Conservation (phyloP, 2,888 invertebrate genomes). For the Uropetala carovei region DNA sequence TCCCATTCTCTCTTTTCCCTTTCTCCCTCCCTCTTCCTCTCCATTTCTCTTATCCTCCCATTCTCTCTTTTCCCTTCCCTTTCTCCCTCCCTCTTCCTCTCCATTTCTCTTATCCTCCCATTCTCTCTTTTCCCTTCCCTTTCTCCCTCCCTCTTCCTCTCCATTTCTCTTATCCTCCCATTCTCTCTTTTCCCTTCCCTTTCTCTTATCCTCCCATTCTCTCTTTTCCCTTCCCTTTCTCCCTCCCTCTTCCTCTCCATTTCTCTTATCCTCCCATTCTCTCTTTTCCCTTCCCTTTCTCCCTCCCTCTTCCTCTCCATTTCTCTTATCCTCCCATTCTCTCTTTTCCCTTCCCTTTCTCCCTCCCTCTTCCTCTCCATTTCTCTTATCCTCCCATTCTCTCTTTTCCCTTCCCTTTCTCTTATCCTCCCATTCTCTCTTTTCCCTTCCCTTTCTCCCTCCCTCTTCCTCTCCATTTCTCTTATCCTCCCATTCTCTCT, state of each 20-base stretch:
- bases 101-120: not conserved
- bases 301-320: not conserved
- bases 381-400: no score
- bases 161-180: not conserved
- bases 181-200: not conserved
- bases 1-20: no score
- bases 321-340: not conserved
- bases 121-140: not conserved
- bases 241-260: not conserved
- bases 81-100: not conserved
- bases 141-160: not conserved
- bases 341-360: not conserved
- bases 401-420: not conserved
- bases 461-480: not conserved
- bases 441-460: not conserved
- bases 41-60: not conserved
- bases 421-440: not conserved
- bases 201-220: not conserved
- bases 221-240: not conserved
- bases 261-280: not conserved
- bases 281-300: not conserved
- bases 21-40: not conserved
- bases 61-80: not conserved
- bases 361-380: not conserved
- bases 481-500: not conserved